A percentile compares a stretch with the other conserved stretches of the same genome.
Conservation (phyloP, 2,113 vertebrate species). For the Collichthys lucidus region DNA sequence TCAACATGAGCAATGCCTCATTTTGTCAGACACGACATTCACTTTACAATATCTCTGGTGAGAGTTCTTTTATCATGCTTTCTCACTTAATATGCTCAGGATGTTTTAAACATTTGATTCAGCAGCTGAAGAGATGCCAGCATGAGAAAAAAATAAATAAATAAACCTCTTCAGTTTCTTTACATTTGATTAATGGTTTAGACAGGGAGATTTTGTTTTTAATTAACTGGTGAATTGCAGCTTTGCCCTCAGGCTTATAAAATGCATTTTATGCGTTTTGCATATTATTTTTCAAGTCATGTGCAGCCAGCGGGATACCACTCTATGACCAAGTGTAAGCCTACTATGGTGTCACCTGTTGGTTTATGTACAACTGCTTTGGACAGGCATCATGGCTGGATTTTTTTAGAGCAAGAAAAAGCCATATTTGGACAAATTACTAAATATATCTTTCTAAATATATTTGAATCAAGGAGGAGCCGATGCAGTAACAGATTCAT, state of each 20-base stretch:
- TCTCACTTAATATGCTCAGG: neutral
- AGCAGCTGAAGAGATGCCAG: neutral
- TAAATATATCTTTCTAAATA: too few relatives aligned
- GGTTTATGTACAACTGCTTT: too few relatives aligned
- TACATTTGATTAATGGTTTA: slow-evolving; percentile 20
- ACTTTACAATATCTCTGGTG: slow-evolving; percentile 18
- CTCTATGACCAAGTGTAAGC: too few relatives aligned
- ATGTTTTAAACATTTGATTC: slow-evolving; percentile 20
- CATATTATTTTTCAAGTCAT: neutral
- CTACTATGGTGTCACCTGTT: too few relatives aligned
- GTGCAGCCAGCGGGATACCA: neutral
- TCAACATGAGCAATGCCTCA: slow-evolving; percentile 16
- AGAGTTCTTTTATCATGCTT: slow-evolving; percentile 18
- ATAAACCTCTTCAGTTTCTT: neutral
- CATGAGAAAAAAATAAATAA: neutral
- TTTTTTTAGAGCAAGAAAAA: too few relatives aligned
- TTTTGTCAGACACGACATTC: slow-evolving; percentile 14
- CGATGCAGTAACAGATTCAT: too few relatives aligned
- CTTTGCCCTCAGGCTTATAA: neutral
- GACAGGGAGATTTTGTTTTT: slow-evolving; percentile 3
- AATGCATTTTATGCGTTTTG: neutral
- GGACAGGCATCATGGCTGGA: too few relatives aligned
- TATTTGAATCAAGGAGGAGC: too few relatives aligned
- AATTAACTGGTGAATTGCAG: neutral
- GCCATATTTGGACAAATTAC: too few relatives aligned